A percentile compares a stretch with the other conserved stretches of the same genome.
These are phyloP conservation scores for Autographa pulchrina DNA, from an alignment of 2,888 invertebrate species.

Conservation along the genomic window DNA sequence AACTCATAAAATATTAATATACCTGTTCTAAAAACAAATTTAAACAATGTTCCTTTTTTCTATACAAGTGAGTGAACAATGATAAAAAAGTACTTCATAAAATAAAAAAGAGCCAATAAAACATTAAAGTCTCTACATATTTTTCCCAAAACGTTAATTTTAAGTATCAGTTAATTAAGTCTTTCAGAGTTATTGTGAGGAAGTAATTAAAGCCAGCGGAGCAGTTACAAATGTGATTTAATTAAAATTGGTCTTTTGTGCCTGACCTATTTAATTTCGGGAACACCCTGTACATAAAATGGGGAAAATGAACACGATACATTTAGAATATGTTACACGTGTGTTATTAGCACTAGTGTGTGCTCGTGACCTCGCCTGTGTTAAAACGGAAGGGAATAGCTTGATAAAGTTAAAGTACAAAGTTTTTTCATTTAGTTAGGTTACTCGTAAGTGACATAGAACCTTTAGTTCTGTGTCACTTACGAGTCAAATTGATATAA, in stretches of 20 bases:
- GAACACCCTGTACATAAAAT: not conserved
- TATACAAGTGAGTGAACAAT: too few species aligned
- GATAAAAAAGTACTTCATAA: too few species aligned
- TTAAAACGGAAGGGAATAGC: not conserved
- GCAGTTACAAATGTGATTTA: constrained; percentile 34
- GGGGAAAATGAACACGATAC: not conserved
- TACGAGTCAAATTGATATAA: too few species aligned
- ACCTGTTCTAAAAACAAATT: too few species aligned
- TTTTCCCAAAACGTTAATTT: not conserved
- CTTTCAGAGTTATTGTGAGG: constrained; percentile 15
- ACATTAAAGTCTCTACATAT: too few species aligned
- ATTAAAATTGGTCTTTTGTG: constrained; percentile 41
- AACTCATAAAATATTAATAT: too few species aligned
- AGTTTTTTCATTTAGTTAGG: too few species aligned
- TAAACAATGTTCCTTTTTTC: too few species aligned
- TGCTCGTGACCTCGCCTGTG: not conserved
- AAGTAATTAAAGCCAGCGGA: constrained; percentile 31
- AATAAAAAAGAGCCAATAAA: too few species aligned
- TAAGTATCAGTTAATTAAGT: constrained; percentile 16
- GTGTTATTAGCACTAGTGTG: not conserved
- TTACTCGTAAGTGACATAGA: too few species aligned
- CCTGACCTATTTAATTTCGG: constrained; percentile 20
- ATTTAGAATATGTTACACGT: not conserved
- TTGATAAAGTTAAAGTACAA: too few species aligned
- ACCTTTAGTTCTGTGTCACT: too few species aligned